These are phyloP conservation scores for Drosophila anomalata DNA, from an alignment of 2,888 invertebrate genomes.

Conservation along the genomic window DNA sequence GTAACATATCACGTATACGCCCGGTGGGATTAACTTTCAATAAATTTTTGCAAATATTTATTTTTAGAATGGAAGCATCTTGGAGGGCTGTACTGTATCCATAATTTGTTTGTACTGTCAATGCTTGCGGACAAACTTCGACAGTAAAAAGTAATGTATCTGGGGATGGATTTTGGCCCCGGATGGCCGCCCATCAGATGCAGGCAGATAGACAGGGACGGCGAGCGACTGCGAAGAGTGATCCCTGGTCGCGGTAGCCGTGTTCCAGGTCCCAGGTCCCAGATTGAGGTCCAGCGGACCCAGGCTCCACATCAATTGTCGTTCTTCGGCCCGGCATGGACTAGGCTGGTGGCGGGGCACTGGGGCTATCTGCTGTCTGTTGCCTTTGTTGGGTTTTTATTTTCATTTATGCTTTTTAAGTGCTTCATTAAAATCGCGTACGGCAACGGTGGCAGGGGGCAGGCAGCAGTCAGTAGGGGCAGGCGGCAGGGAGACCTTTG, in stretches of 20 bases:
- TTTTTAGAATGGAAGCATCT: neutral
- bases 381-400: conserved; percentile 73
- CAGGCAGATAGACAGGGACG: conserved; percentile 8
- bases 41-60: neutral
- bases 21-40: neutral
- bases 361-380: conserved; percentile 46
- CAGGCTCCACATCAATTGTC: conserved; percentile 78
- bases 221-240: neutral
- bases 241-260: conserved; percentile 10
- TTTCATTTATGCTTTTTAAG: conserved; percentile 81
- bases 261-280: conserved; percentile 6
- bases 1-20: neutral
- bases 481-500: conserved; percentile 63
- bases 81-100: conserved; percentile 21
- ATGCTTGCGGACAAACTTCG: conserved; percentile 57
- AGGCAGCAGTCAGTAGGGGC: conserved; percentile 9
- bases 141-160: conserved; percentile 63
- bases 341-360: conserved; percentile 25
- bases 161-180: conserved; percentile 24
- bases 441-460: conserved; percentile 49
- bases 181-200: conserved; percentile 28
- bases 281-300: conserved; percentile 28
- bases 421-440: conserved; percentile 79
- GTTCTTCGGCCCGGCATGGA: conserved; percentile 67
- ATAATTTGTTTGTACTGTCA: conserved; percentile 33